phyloP scores from a whole-genome alignment of 2,113 vertebrate genomes.

The Forbesichthys papilliferus region DNA sequence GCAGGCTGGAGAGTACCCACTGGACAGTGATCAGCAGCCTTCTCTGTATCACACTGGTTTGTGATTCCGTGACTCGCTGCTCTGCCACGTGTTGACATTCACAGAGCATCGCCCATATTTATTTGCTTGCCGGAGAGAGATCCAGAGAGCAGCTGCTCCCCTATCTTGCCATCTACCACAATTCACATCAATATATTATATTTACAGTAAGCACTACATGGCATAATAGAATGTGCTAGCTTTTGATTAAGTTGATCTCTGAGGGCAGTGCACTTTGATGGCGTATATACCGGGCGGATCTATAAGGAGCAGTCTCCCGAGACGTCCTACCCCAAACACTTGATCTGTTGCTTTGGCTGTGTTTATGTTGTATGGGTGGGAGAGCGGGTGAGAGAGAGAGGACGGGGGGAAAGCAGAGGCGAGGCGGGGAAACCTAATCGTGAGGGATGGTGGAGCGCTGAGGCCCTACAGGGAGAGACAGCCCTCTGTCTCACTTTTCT shows the following conservation, averaged over 20 bases:
- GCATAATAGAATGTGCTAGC: constrained; percentile 20
- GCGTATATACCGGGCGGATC: constrained; percentile 23
- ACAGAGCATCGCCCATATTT: constrained; percentile 47
- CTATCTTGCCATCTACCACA: constrained; percentile 24
- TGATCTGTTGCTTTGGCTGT: constrained; percentile 18
- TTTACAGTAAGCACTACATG: constrained; percentile 32
- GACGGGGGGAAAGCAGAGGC: constrained; percentile 16
- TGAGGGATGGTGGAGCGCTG: constrained; percentile 55
- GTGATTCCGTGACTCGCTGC: constrained; percentile 19
- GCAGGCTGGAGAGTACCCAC: neutral
- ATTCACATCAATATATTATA: constrained; percentile 35
- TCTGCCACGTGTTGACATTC: constrained; percentile 36
- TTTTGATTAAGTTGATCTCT: constrained; percentile 46
- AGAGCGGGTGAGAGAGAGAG: constrained; percentile 8
- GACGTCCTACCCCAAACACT: constrained; percentile 27
- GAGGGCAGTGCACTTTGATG: constrained; percentile 23
- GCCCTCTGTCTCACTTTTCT: constrained; percentile 78
- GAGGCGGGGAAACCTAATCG: constrained; percentile 62
- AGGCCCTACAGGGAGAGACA: constrained; percentile 60
- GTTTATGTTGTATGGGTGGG: constrained; percentile 34
- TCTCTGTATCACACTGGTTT: constrained; percentile 6
- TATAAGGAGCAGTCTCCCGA: constrained; percentile 3
- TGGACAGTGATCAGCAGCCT: constrained; percentile 7
- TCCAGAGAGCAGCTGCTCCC: constrained; percentile 37
- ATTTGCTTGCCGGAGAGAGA: constrained; percentile 50